Evolutionary conservation across 2,797 vertebrate species (phyloP).

Genomic region (Chaetodon trifasciatus): DNA sequence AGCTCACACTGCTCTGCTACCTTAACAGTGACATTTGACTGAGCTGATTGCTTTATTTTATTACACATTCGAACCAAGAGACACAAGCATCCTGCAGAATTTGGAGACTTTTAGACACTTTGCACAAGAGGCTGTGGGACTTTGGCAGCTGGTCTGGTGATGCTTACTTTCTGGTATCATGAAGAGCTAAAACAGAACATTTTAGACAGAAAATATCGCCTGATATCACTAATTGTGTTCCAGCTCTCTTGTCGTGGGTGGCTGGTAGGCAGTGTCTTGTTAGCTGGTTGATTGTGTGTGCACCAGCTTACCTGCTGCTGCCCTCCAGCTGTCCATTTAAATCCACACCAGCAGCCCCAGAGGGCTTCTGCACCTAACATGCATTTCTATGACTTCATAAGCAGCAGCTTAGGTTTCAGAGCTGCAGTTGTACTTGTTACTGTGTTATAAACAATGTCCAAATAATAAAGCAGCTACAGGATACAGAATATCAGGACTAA

Average conservation of each 20-base stretch:
- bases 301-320: conserved; percentile 90
- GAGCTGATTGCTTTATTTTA: not conserved
- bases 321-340: conserved; percentile 81
- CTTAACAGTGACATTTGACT: conserved; percentile 75
- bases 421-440: not conserved
- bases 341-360: conserved; percentile 16
- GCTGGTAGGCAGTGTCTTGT: conserved; percentile 93
- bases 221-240: not conserved
- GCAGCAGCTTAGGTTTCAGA: not conserved
- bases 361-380: not conserved
- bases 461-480: not conserved
- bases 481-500: not conserved
- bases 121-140: not conserved
- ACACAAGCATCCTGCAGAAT: not conserved
- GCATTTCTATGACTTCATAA: not conserved
- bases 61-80: not conserved
- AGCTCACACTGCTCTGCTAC: conserved; percentile 86
- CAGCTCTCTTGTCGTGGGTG: conserved; percentile 71
- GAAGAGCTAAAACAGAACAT: not conserved
- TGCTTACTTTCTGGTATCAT: not conserved
- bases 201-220: not conserved
- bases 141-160: not conserved
- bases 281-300: conserved; percentile 88
- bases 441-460: not conserved
- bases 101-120: not conserved